Base-by-base conservation (phyloP, 35 echinoderm and acorn worm genomes). In the Patiria miniata region DNA sequence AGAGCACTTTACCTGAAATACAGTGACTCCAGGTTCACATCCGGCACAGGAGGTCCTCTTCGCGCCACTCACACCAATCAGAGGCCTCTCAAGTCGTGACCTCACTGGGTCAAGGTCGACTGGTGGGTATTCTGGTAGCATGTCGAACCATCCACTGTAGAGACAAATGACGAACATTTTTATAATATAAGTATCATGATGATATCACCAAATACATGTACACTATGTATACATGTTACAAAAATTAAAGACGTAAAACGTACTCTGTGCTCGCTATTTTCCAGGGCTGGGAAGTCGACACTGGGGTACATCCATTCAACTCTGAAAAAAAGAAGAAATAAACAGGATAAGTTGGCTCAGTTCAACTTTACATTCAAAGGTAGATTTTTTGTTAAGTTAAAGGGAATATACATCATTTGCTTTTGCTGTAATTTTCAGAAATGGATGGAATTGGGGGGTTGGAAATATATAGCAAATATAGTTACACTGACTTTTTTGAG, bases 1-100 rank as follows among this genome's bases (percentile, higher is more conserved):
- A 12, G 42, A 32, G 29, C 65, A 47, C 65, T 73, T 73, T 73
- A 73, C 65, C 65, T 73, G 65, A 34, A 73, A 73, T 23, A 73
- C 29, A 16, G 65, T 73, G 0, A 73, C 65, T 34, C 65, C 65
- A 26, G 65, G 65, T 73, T 30, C 26, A 73, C 65, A 26, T 9
- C 26, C 26, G 19, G 21, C 65, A 30, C 65, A 73, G 7, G 65
- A 34, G 26, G 0, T 36, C n/a, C 23, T 73, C 65, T 73, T 73
- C 14, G 65, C 65, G 29, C 19, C 65, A 30, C 65, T 73, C 8
- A 73, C 26, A 73, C 65, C 65, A 73, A 73, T 73, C 34, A 73
- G 65, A 73, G 65, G 15, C 0, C 65, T 73, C 34, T 73, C 26
- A 10, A 73, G 65, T 26, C 65, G 65, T 73, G 65, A 32, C 65